Percentiles rank a stretch among this genome's conserved stretches.
Evolutionary conservation across 2,797 vertebrate genomes (phyloP).

Genomic region (Falco novaeseelandiae): DNA sequence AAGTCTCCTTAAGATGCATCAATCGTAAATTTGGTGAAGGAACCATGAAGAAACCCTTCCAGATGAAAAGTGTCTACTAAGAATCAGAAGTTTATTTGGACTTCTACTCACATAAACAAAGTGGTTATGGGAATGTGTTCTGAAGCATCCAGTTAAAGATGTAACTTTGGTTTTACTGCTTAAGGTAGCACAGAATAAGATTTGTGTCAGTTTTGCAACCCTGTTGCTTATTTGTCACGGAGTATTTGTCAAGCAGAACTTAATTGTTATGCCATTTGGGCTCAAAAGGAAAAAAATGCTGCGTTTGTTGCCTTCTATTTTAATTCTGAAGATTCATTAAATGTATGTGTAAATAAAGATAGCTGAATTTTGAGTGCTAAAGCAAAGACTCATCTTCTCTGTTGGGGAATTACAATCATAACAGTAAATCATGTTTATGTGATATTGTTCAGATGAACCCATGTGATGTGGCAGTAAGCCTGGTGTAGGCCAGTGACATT

Average conservation of each 20-base stretch:
- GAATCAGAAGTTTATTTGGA: not conserved
- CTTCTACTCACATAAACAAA: not conserved
- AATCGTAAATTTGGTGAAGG: not conserved
- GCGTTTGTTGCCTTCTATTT: not conserved
- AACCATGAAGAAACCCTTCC: not conserved
- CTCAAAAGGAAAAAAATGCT: not conserved
- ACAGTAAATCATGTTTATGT: not conserved
- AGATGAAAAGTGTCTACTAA: not conserved
- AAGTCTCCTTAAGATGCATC: fast-evolving
- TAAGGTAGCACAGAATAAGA: not conserved
- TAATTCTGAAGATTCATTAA: not conserved
- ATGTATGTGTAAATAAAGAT: not conserved
- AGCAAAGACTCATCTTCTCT: not conserved
- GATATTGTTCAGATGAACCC: not conserved
- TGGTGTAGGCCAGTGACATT: not conserved
- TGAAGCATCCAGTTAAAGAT: not conserved
- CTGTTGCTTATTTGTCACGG: not conserved
- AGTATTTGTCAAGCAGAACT: not conserved
- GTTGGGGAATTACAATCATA: not conserved
- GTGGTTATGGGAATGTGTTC: not conserved
- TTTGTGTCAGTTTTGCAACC: not conserved
- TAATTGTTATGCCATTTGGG: not conserved
- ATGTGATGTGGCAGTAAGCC: not conserved
- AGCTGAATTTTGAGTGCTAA: not conserved
- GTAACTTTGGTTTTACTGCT: not conserved